Evolutionary conservation across 2,113 vertebrate species (phyloP).

Genomic region (Cnemophilus loriae): DNA sequence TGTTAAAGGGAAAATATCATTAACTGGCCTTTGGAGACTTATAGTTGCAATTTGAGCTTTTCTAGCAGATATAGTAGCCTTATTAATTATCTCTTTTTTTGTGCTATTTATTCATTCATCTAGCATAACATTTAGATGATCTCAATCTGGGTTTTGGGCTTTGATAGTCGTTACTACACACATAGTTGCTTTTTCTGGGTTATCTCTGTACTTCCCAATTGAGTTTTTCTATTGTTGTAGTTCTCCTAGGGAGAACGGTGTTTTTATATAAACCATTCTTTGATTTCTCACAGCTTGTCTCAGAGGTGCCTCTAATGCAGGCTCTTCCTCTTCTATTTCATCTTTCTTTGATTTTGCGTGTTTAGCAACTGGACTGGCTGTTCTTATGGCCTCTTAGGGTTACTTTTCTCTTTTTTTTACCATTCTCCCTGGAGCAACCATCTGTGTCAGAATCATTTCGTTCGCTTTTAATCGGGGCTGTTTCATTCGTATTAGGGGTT

Average conservation of each 20-base stretch:
- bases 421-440: too few relatives aligned
- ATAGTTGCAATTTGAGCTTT: neutral
- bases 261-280: neutral
- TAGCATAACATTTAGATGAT: neutral
- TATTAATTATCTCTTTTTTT: neutral
- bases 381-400: too few relatives aligned
- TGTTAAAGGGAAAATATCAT: too few relatives aligned
- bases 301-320: neutral
- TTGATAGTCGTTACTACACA: neutral
- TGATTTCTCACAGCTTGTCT: neutral
- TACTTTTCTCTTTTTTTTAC: neutral
- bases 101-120: neutral
- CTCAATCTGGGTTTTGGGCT: neutral
- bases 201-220: neutral
- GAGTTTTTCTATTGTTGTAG: neutral
- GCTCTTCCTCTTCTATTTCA: neutral
- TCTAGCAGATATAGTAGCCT: neutral
- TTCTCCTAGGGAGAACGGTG: neutral
- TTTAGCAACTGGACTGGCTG: neutral
- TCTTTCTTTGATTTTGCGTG: neutral
- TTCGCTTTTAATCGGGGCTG: too few relatives aligned
- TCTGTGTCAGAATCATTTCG: too few relatives aligned
- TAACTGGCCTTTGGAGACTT: too few relatives aligned
- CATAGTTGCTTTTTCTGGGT: neutral
- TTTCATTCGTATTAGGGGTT: too few relatives aligned